These are phyloP conservation scores for Hirundichthys speculiger DNA, from an alignment of 2,113 vertebrate genomes.

Conservation along the genomic window DNA sequence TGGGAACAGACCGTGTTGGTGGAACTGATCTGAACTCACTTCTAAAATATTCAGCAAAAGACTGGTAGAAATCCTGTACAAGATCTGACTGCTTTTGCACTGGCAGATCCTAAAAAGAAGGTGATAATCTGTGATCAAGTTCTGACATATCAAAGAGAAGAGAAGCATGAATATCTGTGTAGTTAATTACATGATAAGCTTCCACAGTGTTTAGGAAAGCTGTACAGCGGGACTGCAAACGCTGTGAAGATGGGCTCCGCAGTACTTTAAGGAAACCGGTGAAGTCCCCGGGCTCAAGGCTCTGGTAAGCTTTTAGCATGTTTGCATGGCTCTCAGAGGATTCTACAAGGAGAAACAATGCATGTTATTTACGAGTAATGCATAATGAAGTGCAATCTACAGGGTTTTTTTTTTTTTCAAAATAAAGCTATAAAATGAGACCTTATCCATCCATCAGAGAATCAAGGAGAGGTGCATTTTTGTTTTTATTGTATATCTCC, in stretches of 20 bases:
- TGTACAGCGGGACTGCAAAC: constrained; percentile 78
- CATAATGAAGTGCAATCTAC: too few species aligned
- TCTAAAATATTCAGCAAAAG: constrained; percentile 74
- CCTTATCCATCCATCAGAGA: too few species aligned
- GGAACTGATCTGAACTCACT: constrained; percentile 65
- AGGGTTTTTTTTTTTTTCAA: too few species aligned
- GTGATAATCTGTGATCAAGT: constrained; percentile 1
- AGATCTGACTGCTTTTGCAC: constrained; percentile 82
- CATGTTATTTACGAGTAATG: background rate
- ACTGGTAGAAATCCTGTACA: constrained; percentile 84
- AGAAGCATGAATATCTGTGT: background rate
- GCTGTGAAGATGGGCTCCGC: constrained; percentile 75
- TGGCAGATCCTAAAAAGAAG: constrained; percentile 67
- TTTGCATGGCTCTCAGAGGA: constrained; percentile 55
- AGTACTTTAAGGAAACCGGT: constrained; percentile 82
- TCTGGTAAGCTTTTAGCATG: constrained; percentile 70
- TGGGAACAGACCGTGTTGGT: background rate
- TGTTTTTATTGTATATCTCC: too few species aligned
- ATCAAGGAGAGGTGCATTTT: too few species aligned
- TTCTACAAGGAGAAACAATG: constrained; percentile 50
- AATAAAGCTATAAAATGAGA: too few species aligned
- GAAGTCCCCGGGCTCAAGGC: constrained; percentile 80
- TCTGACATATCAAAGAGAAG: background rate
- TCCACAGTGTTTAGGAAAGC: constrained; percentile 84
- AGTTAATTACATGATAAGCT: constrained; percentile 75